These are phyloP conservation scores for Mystacides longicornis DNA, from an alignment of 2,888 invertebrate genomes.

Conservation along the genomic window DNA sequence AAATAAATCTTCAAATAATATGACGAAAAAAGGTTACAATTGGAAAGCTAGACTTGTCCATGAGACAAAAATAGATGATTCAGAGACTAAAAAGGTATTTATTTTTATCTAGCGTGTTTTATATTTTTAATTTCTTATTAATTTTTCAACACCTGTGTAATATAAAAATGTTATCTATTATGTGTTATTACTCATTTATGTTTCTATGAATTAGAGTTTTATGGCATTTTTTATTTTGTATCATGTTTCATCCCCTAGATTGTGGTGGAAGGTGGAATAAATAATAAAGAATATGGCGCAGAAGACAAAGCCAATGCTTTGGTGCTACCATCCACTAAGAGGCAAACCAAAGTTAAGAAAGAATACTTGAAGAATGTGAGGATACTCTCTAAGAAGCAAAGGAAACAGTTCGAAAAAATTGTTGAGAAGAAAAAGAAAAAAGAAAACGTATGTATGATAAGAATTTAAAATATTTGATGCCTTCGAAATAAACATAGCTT, in stretches of 20 bases:
- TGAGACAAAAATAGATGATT: conserved; percentile 63
- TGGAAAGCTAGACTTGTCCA: conserved; percentile 66
- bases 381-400: conserved; percentile 79
- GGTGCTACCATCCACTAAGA: conserved; percentile 75
- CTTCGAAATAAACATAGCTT: too few species aligned
- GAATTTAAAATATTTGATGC: too few species aligned
- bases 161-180: background rate
- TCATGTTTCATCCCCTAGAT: conserved; percentile 49
- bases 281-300: conserved; percentile 48
- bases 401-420: conserved; percentile 78
- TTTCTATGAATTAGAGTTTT: conserved; percentile 6
- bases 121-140: conserved; percentile 4
- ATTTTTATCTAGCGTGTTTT: background rate
- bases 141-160: background rate
- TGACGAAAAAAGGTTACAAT: conserved; percentile 70
- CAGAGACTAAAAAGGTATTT: conserved; percentile 58
- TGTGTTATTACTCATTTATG: conserved; percentile 15
- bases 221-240: background rate
- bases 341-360: conserved; percentile 61
- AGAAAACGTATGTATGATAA: conserved; percentile 70
- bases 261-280: conserved; percentile 51
- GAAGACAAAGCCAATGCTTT: conserved; percentile 72
- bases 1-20: too few species aligned
- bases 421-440: conserved; percentile 87
- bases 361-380: conserved; percentile 51